A percentile compares a stretch with the other conserved stretches of the same genome.
These are phyloP conservation scores for Gila orcuttii DNA, from an alignment of 2,113 vertebrate species.

Conservation along the genomic window DNA sequence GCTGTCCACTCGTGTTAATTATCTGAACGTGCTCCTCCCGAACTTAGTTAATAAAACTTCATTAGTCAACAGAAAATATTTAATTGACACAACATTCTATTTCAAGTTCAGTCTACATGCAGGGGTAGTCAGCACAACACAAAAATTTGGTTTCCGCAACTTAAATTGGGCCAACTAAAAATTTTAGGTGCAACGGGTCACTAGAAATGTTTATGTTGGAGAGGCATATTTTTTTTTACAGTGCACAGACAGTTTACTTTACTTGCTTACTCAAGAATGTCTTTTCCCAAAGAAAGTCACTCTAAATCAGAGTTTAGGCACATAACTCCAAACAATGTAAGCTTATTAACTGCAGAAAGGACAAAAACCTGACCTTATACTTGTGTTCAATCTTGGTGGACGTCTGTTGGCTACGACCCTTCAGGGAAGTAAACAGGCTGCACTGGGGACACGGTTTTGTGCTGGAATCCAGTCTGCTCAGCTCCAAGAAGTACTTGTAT, in stretches of 20 bases:
- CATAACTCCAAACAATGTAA: background rate
- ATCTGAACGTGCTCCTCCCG: too few relatives aligned
- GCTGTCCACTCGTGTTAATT: too few relatives aligned
- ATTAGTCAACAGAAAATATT: too few relatives aligned
- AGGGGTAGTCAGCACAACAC: too few relatives aligned
- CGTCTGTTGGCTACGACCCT: conserved; percentile 80
- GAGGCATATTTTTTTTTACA: too few relatives aligned
- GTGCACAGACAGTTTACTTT: background rate
- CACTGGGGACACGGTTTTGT: conserved; percentile 98
- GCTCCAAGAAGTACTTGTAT: conserved; percentile 95
- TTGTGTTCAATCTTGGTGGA: conserved; percentile 88
- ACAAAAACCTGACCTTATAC: conserved; percentile 86
- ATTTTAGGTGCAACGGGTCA: too few relatives aligned
- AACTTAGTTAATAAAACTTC: too few relatives aligned
- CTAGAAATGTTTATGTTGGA: too few relatives aligned
- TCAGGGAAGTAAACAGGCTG: conserved; percentile 93
- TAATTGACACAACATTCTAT: too few relatives aligned
- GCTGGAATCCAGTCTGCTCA: conserved; percentile 91
- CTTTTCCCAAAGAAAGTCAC: background rate
- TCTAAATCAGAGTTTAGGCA: background rate
- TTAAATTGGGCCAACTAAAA: too few relatives aligned
- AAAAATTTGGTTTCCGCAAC: too few relatives aligned
- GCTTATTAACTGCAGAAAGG: background rate
- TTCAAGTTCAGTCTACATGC: too few relatives aligned
- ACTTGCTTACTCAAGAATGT: background rate